These are phyloP conservation scores for Ophion costatus DNA, from an alignment of 2,888 invertebrate species.

Conservation along the genomic window DNA sequence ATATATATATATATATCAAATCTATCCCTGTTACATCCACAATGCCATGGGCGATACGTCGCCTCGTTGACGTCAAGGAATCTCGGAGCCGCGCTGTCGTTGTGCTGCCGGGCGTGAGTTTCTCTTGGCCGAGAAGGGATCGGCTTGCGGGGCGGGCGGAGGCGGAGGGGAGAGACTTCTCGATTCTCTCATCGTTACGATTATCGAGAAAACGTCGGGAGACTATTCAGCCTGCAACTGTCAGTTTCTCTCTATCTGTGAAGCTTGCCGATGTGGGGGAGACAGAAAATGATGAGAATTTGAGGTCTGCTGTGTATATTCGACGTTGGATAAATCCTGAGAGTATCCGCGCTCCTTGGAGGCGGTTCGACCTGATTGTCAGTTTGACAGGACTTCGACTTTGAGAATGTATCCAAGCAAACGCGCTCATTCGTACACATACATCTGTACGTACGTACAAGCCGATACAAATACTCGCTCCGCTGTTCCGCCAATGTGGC, in stretches of 20 bases:
- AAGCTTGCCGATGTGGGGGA: conserved; percentile 42
- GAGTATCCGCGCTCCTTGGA: conserved; percentile 65
- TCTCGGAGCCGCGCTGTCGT: conserved; percentile 58
- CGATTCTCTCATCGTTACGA: conserved; percentile 63
- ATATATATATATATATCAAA: conserved; percentile 11
- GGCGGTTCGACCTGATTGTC: conserved; percentile 74
- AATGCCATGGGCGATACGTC: conserved; percentile 58
- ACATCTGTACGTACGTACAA: neutral
- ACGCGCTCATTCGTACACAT: neutral
- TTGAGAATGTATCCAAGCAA: conserved; percentile 59
- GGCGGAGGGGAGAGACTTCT: conserved; percentile 44
- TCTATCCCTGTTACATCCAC: conserved; percentile 44
- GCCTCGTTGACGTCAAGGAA: conserved; percentile 69
- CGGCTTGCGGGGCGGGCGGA: no score
- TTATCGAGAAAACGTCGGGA: conserved; percentile 67
- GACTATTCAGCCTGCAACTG: conserved; percentile 48
- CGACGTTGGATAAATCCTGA: conserved; percentile 40
- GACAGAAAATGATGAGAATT: conserved; percentile 56
- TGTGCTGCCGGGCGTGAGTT: conserved; percentile 44
- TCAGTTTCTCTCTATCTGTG: conserved; percentile 33
- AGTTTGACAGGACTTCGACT: conserved; percentile 75
- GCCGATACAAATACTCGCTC: conserved; percentile 41
- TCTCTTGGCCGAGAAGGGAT: conserved; percentile 27
- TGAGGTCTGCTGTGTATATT: conserved; percentile 24
- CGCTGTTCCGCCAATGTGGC: conserved; percentile 4